Conservation (phyloP, 2,113 vertebrate species). For the Salvelinus namaycush region DNA sequence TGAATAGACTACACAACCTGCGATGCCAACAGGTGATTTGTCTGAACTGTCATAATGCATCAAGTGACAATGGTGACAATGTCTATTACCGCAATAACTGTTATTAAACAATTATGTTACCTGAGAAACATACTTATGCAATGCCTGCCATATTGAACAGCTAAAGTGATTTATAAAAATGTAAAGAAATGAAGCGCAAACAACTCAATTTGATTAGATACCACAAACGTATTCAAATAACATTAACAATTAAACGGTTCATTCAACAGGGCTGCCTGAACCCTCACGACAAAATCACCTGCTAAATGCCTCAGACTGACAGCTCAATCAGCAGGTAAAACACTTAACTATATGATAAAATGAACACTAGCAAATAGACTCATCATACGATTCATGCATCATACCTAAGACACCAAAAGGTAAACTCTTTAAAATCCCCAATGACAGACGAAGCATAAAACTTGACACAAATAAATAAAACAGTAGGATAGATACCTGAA, state of each 20-base stretch:
- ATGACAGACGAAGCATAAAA: neutral
- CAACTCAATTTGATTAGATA: too few relatives aligned
- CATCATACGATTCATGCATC: too few relatives aligned
- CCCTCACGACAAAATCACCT: neutral
- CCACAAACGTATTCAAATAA: too few relatives aligned
- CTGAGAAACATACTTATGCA: too few relatives aligned
- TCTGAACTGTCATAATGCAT: neutral
- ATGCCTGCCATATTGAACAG: too few relatives aligned
- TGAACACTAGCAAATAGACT: neutral
- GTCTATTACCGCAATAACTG: neutral
- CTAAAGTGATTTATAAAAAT: too few relatives aligned
- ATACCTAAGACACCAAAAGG: too few relatives aligned
- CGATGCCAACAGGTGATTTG: neutral
- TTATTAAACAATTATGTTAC: neutral
- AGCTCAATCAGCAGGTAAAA: neutral
- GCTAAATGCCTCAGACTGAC: neutral
- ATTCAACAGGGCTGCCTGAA: too few relatives aligned
- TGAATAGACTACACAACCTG: neutral
- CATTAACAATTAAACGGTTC: too few relatives aligned
- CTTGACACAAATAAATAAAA: neutral
- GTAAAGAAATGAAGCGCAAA: neutral
- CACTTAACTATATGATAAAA: neutral
- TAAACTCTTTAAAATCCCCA: neutral
- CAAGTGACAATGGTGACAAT: neutral
- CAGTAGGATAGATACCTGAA: conserved; percentile 50